These are phyloP conservation scores for Erannis defoliaria DNA, from an alignment of 2,888 invertebrate genomes.

Conservation along the genomic window DNA sequence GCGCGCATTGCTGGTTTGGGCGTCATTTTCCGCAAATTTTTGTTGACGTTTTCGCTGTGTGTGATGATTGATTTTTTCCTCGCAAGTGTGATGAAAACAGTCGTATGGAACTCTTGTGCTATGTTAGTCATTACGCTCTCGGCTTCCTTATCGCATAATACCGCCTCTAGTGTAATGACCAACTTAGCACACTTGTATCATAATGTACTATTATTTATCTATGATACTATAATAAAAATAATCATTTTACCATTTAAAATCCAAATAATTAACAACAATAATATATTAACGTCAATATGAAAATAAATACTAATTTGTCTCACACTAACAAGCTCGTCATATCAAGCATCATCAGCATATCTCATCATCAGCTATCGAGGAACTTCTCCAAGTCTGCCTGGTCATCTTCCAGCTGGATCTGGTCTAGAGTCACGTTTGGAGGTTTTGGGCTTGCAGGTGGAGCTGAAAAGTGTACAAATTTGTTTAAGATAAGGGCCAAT, in stretches of 20 bases:
- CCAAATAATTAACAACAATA: conserved; percentile 57
- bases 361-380: conserved; percentile 69
- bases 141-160: too few relatives aligned
- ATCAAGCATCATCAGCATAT: neutral
- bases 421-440: conserved; percentile 71
- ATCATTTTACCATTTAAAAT: conserved; percentile 23
- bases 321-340: conserved; percentile 40
- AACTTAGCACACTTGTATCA: too few relatives aligned
- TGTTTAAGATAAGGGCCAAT: neutral
- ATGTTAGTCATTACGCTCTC: too few relatives aligned
- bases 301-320: conserved; percentile 62
- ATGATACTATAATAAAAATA: too few relatives aligned
- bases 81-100: too few relatives aligned
- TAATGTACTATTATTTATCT: too few relatives aligned
- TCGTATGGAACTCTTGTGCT: too few relatives aligned
- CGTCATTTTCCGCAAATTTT: too few relatives aligned
- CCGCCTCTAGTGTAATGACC: too few relatives aligned
- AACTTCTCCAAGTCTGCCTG: conserved; percentile 73
- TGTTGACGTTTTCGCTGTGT: too few relatives aligned
- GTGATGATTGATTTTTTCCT: too few relatives aligned
- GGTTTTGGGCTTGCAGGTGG: conserved; percentile 45
- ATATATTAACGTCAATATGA: conserved; percentile 63
- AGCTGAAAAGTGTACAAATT: conserved; percentile 55
- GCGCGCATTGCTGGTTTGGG: too few relatives aligned
- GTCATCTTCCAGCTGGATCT: conserved; percentile 77